These are phyloP conservation scores for Drosophila pseudotakahashii DNA, from an alignment of 2,888 invertebrate species.

Conservation along the genomic window DNA sequence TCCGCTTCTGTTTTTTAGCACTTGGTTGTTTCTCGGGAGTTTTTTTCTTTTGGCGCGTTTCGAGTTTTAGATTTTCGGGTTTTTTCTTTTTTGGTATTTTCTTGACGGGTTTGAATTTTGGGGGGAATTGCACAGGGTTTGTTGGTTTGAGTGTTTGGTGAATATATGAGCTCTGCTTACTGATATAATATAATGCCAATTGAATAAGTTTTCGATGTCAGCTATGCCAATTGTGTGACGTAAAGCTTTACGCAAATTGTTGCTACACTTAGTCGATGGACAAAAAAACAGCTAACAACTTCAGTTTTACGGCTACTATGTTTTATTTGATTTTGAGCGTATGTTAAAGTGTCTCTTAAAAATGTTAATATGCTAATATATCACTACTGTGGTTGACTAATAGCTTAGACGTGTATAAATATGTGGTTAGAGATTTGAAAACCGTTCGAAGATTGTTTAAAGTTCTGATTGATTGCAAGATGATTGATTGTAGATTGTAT, in stretches of 20 bases:
- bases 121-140: constrained; percentile 67
- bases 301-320: not conserved
- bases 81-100: constrained; percentile 61
- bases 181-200: constrained; percentile 59
- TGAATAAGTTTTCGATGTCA: constrained; percentile 32
- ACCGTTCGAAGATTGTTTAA: constrained; percentile 67
- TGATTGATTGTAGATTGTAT: constrained; percentile 56
- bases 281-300: constrained; percentile 15
- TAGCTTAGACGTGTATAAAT: constrained; percentile 58
- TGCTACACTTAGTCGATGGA: constrained; percentile 41
- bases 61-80: constrained; percentile 16
- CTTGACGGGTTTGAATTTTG: constrained; percentile 44
- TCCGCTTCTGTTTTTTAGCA: constrained; percentile 49
- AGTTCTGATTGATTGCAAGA: constrained; percentile 61
- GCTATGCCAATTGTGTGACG: constrained; percentile 59
- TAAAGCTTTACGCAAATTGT: constrained; percentile 76
- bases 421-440: constrained; percentile 49
- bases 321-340: constrained; percentile 28
- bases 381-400: constrained; percentile 60
- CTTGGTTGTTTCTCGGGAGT: constrained; percentile 18
- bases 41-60: constrained; percentile 20
- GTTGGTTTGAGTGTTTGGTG: constrained; percentile 48
- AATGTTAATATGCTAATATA: constrained; percentile 44
- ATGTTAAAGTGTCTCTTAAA: constrained; percentile 10
- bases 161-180: constrained; percentile 38